phyloP scores from a whole-genome alignment of 2,797 vertebrate species.

The Gymnodraco acuticeps region DNA sequence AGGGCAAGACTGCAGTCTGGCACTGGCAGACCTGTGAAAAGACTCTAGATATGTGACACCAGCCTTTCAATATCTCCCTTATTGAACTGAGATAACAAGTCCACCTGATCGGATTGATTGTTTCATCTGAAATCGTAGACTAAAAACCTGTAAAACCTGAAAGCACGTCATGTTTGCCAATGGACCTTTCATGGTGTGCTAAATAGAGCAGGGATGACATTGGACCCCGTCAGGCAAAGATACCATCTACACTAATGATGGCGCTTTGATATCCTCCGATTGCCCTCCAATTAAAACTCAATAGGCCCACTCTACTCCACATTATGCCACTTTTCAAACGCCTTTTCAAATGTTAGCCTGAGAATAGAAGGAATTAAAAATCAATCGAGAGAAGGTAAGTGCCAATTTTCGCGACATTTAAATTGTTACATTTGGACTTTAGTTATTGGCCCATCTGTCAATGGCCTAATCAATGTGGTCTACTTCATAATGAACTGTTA shows the following conservation, averaged over 20 bases:
- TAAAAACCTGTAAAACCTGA: constrained; percentile 16
- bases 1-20: constrained; percentile 29
- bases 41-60: constrained; percentile 33
- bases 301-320: constrained; percentile 61
- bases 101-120: constrained; percentile 32
- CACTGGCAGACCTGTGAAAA: constrained; percentile 38
- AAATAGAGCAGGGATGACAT: constrained; percentile 46
- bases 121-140: constrained; percentile 21
- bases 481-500: constrained; percentile 88
- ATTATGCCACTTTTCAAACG: constrained; percentile 66
- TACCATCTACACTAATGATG: constrained; percentile 58
- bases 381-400: constrained; percentile 77
- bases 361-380: constrained; percentile 78
- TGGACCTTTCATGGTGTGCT: constrained; percentile 32
- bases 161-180: constrained; percentile 27
- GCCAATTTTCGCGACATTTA: constrained; percentile 81
- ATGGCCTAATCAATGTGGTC: constrained; percentile 82
- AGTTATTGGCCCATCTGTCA: constrained; percentile 84
- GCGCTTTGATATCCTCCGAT: constrained; percentile 65
- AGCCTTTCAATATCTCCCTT: constrained; percentile 27
- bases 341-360: constrained; percentile 73
- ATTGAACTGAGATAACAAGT: constrained; percentile 26
- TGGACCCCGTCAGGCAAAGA: constrained; percentile 58
- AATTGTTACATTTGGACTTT: constrained; percentile 83
- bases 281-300: constrained; percentile 64